Conservation (phyloP, 1,140 invertebrate species). For the Trichonephila clavipes region DNA sequence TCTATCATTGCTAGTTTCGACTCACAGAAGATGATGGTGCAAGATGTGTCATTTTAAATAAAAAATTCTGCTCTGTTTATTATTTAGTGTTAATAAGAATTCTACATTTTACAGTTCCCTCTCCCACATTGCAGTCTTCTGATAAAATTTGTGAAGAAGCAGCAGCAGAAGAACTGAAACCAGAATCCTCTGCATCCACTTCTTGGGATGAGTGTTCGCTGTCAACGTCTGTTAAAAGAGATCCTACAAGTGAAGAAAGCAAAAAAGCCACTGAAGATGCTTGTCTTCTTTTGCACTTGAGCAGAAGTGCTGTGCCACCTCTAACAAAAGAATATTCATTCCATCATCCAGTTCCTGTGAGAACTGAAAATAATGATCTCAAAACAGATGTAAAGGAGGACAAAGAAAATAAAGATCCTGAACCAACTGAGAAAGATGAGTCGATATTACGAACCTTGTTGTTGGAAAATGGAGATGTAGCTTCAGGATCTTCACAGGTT, state of each 20-base stretch:
- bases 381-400: background rate
- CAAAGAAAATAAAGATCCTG: background rate
- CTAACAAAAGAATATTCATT: background rate
- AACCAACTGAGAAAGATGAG: conserved; percentile 30
- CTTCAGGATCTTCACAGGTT: conserved; percentile 17
- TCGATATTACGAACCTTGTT: conserved; percentile 65
- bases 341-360: background rate
- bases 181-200: background rate
- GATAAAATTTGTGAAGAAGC: background rate
- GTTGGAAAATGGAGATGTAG: conserved; percentile 47
- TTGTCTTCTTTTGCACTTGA: background rate
- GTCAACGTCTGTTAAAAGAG: background rate
- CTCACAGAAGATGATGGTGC: too few relatives aligned
- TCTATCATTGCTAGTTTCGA: too few relatives aligned
- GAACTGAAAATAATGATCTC: background rate
- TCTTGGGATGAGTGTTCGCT: background rate
- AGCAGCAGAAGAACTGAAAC: too few relatives aligned
- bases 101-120: background rate
- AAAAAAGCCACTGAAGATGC: conserved; percentile 37
- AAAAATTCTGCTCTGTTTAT: too few relatives aligned
- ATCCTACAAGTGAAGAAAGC: background rate
- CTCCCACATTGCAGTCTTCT: background rate
- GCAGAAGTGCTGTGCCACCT: conserved; percentile 12
- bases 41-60: too few relatives aligned
- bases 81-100: too few relatives aligned